phyloP scores from a whole-genome alignment of 2,888 invertebrate species.

The Ceriagrion tenellum region DNA sequence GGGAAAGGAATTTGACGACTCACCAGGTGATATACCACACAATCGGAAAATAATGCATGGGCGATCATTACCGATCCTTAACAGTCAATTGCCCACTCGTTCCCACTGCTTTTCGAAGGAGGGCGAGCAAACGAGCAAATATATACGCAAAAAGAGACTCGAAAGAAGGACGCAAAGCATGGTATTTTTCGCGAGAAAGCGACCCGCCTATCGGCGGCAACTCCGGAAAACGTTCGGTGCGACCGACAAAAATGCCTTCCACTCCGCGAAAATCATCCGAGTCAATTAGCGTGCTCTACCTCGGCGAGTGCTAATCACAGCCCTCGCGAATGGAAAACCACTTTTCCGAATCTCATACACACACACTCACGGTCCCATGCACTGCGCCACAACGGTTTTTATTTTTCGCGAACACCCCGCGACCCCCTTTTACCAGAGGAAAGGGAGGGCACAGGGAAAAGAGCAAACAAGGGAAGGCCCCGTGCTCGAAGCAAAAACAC shows the following conservation, averaged over 20 bases:
- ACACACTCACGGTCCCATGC: not conserved
- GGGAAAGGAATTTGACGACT: not conserved
- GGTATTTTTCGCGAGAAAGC: not conserved
- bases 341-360: slow-evolving; percentile 2
- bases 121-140: not conserved
- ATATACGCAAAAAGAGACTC: not conserved
- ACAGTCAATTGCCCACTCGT: not conserved
- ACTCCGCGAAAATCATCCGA: slow-evolving; percentile 1
- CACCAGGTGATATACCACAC: not conserved
- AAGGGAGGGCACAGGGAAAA: not conserved
- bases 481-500: not conserved
- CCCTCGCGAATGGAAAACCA: not conserved
- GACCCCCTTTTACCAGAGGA: not conserved
- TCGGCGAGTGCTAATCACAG: slow-evolving; percentile 10
- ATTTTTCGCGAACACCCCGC: not conserved
- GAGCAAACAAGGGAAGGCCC: slow-evolving; percentile 41
- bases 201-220: not conserved
- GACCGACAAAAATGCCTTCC: not conserved
- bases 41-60: not conserved
- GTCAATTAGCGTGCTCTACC: not conserved
- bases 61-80: not conserved
- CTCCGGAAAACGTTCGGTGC: not conserved
- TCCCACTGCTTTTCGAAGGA: not conserved
- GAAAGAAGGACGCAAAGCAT: not conserved
- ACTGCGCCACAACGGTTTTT: slow-evolving; percentile 19